A percentile compares a stretch with the other conserved stretches of the same genome.
These are phyloP conservation scores for Danionella cerebrum DNA, from an alignment of 2,113 vertebrate species.

Conservation along the genomic window DNA sequence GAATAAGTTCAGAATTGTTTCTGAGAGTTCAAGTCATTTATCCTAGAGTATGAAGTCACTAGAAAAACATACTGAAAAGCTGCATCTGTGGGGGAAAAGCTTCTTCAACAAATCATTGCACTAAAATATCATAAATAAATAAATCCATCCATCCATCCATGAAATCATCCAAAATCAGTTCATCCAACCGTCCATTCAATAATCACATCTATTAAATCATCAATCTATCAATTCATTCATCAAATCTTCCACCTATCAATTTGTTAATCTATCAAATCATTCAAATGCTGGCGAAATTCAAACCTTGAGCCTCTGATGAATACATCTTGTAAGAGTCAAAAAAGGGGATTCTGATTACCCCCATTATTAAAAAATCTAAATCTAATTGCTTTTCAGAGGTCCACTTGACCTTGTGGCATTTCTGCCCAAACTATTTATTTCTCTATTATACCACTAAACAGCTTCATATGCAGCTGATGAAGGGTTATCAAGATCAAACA, in stretches of 20 bases:
- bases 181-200: background rate
- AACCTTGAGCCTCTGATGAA: too few species aligned
- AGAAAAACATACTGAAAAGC: too few species aligned
- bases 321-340: background rate
- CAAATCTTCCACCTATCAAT: background rate
- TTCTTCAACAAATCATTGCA: too few species aligned
- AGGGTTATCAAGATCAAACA: slow-evolving; percentile 43
- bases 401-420: slow-evolving; percentile 24
- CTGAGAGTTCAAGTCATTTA: too few species aligned
- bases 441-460: slow-evolving; percentile 4
- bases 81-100: too few species aligned
- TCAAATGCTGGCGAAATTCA: too few species aligned
- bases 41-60: too few species aligned
- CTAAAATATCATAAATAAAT: background rate
- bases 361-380: slow-evolving; percentile 8
- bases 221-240: background rate
- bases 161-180: background rate
- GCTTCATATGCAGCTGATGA: slow-evolving; percentile 21
- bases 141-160: background rate
- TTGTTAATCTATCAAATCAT: background rate
- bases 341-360: background rate
- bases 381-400: slow-evolving; percentile 30
- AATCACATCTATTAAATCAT: too few species aligned
- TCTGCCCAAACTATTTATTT: background rate
- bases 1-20: too few species aligned